Evolutionary conservation across 2,113 vertebrate genomes (phyloP).

Genomic region (Poeciliopsis prolifica): DNA sequence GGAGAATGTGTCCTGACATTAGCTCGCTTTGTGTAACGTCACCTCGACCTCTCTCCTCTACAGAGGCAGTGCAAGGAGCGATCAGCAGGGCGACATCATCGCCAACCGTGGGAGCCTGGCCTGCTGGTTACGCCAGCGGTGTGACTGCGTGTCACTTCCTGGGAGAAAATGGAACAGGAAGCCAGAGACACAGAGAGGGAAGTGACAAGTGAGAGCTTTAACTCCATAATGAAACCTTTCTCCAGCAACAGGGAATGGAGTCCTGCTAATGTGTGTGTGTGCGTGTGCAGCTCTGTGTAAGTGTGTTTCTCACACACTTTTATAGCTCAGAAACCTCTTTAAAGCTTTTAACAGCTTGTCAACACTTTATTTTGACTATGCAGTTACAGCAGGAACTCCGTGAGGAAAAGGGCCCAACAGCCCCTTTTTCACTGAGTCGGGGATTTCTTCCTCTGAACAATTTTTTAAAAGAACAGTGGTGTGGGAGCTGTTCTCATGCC

Average conservation of each 20-base stretch:
- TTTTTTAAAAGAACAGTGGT: background rate
- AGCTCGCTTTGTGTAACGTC: constrained; percentile 1
- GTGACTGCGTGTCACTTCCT: constrained; percentile 57
- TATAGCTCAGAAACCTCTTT: background rate
- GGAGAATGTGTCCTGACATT: constrained; percentile 24
- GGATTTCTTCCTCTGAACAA: background rate
- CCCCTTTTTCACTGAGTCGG: background rate
- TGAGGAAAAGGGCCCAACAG: background rate
- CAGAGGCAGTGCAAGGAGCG: background rate
- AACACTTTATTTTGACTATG: background rate
- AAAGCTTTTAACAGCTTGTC: background rate
- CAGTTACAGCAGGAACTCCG: background rate
- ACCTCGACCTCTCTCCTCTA: background rate
- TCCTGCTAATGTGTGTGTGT: background rate
- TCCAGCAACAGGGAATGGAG: constrained; percentile 13
- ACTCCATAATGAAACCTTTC: constrained; percentile 66
- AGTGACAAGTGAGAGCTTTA: constrained; percentile 31
- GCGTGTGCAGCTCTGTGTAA: background rate
- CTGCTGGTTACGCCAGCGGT: constrained; percentile 13
- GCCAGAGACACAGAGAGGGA: constrained; percentile 24
- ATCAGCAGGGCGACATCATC: constrained; percentile 47
- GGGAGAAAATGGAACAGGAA: constrained; percentile 71
- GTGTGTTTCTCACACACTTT: no score
- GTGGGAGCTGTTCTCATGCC: background rate
- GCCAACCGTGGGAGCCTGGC: constrained; percentile 36